Percentiles rank a stretch among this genome's conserved stretches.
Evolutionary conservation across 2,797 vertebrate species (phyloP).

Genomic region (Characodon lateralis): DNA sequence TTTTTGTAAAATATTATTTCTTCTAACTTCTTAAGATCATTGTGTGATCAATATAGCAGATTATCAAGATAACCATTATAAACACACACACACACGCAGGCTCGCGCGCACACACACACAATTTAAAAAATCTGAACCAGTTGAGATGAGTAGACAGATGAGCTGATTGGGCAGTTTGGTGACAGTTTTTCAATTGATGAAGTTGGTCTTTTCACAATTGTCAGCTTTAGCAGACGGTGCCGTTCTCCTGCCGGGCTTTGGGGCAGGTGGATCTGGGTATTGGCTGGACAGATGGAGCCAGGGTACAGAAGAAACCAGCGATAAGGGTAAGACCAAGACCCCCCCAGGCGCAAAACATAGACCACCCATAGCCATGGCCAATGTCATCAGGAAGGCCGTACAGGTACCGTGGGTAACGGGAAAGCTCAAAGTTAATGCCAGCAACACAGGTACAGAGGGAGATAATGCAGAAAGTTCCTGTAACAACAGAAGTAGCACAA

Average conservation of each 20-base stretch:
- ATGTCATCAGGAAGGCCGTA: conserved; percentile 97
- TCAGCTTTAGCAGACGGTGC: conserved; percentile 91
- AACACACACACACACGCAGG: conserved; percentile 60
- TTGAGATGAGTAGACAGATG: conserved; percentile 45
- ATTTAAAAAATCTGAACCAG: conserved; percentile 39
- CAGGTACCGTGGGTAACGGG: conserved; percentile 93
- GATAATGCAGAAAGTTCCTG: conserved; percentile 99
- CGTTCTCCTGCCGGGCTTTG: conserved; percentile 97
- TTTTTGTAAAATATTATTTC: conserved; percentile 42
- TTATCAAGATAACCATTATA: conserved; percentile 70
- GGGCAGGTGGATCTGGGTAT: conserved; percentile 95
- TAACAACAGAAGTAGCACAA: conserved; percentile 30
- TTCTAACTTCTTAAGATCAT: conserved; percentile 46
- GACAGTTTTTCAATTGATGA: conserved; percentile 26
- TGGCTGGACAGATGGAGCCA: conserved; percentile 97
- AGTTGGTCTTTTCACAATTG: conserved; percentile 21
- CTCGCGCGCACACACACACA: conserved; percentile 54
- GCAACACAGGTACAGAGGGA: conserved; percentile 98
- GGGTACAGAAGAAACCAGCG: conserved; percentile 98
- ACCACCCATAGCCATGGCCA: conserved; percentile 98
- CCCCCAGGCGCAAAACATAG: conserved; percentile 99
- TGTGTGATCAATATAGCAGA: conserved; percentile 68
- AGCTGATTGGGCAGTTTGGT: conserved; percentile 43
- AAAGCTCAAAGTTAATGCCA: conserved; percentile 99
- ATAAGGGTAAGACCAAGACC: conserved; percentile 97